A percentile compares a stretch with the other conserved stretches of the same genome.
These are phyloP conservation scores for Trissolcus basalis DNA, from an alignment of 1,140 invertebrate genomes.

Conservation along the genomic window DNA sequence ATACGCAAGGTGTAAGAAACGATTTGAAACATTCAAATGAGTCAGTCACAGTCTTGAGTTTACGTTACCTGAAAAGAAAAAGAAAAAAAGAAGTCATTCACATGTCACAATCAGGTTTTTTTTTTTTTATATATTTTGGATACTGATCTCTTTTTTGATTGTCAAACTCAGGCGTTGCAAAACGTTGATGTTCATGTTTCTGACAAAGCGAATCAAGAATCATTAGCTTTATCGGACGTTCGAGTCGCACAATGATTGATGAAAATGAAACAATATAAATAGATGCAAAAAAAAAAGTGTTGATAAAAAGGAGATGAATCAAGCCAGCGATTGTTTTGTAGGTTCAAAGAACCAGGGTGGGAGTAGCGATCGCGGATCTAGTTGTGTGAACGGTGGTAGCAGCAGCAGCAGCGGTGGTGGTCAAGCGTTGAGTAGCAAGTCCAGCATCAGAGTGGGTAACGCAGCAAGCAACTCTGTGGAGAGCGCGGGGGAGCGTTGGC, in stretches of 20 bases:
- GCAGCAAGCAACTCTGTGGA: slow-evolving; percentile 75
- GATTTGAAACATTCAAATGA: slow-evolving; percentile 4
- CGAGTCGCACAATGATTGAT: neutral
- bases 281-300: neutral
- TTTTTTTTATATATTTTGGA: too few relatives aligned
- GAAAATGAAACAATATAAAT: too few relatives aligned
- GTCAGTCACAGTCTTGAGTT: too few relatives aligned
- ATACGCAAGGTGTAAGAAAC: slow-evolving; percentile 20
- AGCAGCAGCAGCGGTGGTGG: slow-evolving; percentile 70
- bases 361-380: slow-evolving; percentile 54
- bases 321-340: slow-evolving; percentile 37
- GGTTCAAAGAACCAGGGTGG: slow-evolving; percentile 68
- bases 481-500: slow-evolving; percentile 74
- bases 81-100: too few relatives aligned
- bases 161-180: neutral
- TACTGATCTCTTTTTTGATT: neutral
- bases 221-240: neutral
- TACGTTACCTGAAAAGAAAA: too few relatives aligned
- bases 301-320: neutral
- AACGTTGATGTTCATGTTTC: slow-evolving; percentile 14
- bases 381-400: slow-evolving; percentile 65
- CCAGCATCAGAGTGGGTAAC: slow-evolving; percentile 77
- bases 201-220: slow-evolving; percentile 12
- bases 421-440: slow-evolving; percentile 73
- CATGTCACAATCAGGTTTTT: too few relatives aligned